phyloP scores from a whole-genome alignment of 2,113 vertebrate genomes.

The Corythaixoides concolor region DNA sequence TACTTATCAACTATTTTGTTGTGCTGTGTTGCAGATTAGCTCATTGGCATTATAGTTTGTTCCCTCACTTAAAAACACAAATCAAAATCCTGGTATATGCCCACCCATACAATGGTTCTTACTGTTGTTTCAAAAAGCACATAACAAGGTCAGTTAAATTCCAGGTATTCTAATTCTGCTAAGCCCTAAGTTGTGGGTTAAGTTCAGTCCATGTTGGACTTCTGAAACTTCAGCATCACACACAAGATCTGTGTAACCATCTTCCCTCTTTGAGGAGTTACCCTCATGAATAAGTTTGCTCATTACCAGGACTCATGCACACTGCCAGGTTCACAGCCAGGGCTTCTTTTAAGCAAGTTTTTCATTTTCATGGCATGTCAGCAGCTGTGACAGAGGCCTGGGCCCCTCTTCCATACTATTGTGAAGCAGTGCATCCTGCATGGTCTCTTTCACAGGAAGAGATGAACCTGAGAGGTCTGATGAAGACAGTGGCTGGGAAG shows the following conservation, averaged over 20 bases:
- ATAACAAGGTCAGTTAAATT: background rate
- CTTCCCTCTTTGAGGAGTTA: background rate
- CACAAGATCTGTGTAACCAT: background rate
- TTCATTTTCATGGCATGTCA: background rate
- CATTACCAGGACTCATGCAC: background rate
- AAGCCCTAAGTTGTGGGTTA: background rate
- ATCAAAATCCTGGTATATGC: background rate
- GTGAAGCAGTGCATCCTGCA: accelerated
- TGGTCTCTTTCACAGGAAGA: background rate
- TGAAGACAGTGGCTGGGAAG: background rate
- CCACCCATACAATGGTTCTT: background rate
- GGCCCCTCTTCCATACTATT: background rate
- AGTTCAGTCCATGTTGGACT: background rate
- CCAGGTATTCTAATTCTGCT: background rate
- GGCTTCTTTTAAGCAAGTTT: background rate
- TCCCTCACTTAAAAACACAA: background rate
- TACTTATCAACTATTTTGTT: background rate
- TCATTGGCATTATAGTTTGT: background rate
- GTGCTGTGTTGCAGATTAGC: background rate
- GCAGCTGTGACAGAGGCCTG: background rate
- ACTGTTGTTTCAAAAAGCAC: background rate
- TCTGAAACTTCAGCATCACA: background rate
- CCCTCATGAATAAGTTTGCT: background rate
- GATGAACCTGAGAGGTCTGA: background rate
- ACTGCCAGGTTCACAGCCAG: background rate